Evolutionary conservation across 2,797 vertebrate species (phyloP).

Genomic region (Danio albolineatus): DNA sequence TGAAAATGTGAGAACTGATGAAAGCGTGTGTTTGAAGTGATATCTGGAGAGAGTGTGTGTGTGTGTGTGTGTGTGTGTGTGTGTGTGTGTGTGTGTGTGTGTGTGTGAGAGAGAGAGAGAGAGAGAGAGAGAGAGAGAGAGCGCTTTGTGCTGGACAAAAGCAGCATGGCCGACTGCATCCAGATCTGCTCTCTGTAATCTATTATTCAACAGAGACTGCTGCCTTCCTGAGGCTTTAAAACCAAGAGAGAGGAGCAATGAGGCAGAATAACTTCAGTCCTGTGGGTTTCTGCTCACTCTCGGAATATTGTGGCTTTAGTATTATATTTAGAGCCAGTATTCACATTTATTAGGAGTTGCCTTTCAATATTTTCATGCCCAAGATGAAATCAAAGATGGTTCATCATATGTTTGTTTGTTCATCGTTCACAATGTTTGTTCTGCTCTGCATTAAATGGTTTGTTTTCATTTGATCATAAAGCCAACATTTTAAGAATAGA

Average conservation of each 20-base stretch:
- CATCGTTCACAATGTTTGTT: no score
- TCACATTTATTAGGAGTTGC: not conserved
- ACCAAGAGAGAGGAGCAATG: constrained; percentile 63
- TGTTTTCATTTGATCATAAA: no score
- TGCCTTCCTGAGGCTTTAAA: constrained; percentile 72
- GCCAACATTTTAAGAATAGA: no score
- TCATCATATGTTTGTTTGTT: no score
- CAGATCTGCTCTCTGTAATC: constrained; percentile 72
- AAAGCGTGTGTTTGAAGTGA: constrained; percentile 71
- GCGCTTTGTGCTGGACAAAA: constrained; percentile 64
- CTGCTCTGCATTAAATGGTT: no score
- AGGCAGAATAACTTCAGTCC: constrained; percentile 65
- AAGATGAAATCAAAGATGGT: no score
- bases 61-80: no score
- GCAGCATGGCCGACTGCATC: constrained; percentile 62
- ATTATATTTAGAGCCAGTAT: not conserved
- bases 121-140: constrained; percentile 10
- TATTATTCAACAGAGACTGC: constrained; percentile 81
- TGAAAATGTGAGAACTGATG: constrained; percentile 34
- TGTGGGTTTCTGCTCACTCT: constrained; percentile 63
- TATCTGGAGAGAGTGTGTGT: no score
- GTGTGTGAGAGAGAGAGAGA: no score
- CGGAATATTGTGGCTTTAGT: constrained; percentile 37
- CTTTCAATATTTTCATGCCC: no score
- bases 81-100: constrained; percentile 22